A percentile compares a stretch with the other conserved stretches of the same genome.
Evolutionary conservation across 2,113 vertebrate genomes (phyloP).

Genomic region (Alligator sinensis): DNA sequence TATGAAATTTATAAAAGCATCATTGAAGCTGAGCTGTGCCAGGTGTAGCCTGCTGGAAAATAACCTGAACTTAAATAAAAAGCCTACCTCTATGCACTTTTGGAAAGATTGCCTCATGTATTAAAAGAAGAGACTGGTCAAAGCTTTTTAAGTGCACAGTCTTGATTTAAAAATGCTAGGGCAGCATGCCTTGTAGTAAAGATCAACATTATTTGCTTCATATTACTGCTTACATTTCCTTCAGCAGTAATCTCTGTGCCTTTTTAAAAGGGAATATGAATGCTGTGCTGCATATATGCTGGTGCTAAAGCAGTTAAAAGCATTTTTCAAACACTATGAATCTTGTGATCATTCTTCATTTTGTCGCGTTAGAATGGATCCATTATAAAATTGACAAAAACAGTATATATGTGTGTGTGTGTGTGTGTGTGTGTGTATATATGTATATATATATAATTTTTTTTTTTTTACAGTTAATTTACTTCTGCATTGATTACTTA

Average conservation of each 20-base stretch:
- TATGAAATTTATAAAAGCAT: neutral
- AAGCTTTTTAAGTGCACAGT: neutral
- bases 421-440: too few relatives aligned
- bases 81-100: neutral
- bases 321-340: neutral
- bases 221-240: neutral
- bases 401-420: too few relatives aligned
- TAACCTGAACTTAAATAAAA: neutral
- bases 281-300: neutral
- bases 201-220: neutral
- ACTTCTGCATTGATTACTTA: neutral
- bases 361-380: neutral
- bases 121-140: neutral
- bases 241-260: neutral
- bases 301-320: neutral
- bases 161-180: neutral
- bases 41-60: neutral
- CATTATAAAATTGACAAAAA: neutral
- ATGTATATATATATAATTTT: too few relatives aligned
- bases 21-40: neutral
- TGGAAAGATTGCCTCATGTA: neutral
- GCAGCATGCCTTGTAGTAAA: neutral
- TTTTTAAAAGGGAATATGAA: neutral
- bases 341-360: neutral
- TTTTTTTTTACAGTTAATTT: neutral